Base-by-base conservation (phyloP, 2,888 invertebrate species). In the Drosophila kuntzei region DNA sequence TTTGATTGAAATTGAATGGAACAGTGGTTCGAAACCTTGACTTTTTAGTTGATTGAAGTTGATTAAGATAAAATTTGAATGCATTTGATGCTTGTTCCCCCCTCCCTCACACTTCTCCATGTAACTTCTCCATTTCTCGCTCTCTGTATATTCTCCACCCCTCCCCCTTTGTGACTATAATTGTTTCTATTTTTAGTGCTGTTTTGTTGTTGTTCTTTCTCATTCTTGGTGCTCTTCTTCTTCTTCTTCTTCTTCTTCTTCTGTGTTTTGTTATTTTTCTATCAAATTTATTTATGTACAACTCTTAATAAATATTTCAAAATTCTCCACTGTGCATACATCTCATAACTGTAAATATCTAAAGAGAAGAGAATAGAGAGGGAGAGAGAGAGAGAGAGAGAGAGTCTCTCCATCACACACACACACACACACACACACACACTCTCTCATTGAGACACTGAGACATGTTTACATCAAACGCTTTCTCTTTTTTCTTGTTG, bases 401-500 rank as follows among this genome's bases (percentile, higher is more conserved):
- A 39, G 12, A 6, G 12, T 49, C 58, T 29, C 60, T 7, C 51
- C 3, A 7, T 39, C 53, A 44, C 46, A 53, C 47, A 8, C 18
- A 50, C 22, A 51, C 50, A 46, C 46, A 39, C 53, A 62, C 16
- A 16, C 37, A 46, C 55, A 25, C 29, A 60, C 76, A 14, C 12
- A 32, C 11, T 32, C 32, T 32, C 16, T 32, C 44, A 39, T 4
- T 2, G 7, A 43, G 29, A 67, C 73, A 14, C 64, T 64, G 41
- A 14, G 53, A 32, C 41, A 54, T 41, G 53, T 41, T 54, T 46
- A 61, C 71, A 61, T 75, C 63, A 78, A 72, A 80, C 59, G 82
- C 85, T 83, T 79, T 85, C 82, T 87, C 86, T 87, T 82, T 87
- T 87, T 82, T 87, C 70, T 80, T 79, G 87, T 87, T 87, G 82